A percentile compares a stretch with the other conserved stretches of the same genome.
Conservation (phyloP, 2,797 vertebrate genomes). For the Morus bassanus region DNA sequence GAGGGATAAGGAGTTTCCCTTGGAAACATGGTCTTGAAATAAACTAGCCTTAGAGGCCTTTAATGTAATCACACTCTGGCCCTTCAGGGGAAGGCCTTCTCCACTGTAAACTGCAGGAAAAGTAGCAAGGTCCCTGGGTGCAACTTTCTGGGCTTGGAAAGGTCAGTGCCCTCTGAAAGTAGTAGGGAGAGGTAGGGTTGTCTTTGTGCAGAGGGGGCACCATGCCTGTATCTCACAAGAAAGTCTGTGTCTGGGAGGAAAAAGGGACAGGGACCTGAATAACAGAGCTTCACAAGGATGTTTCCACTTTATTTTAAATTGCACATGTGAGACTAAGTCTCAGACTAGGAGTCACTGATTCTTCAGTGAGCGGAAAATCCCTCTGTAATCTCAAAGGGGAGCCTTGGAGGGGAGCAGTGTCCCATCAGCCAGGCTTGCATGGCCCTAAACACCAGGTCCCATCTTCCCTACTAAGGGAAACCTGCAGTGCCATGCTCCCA, state of each 20-base stretch:
- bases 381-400: constrained; percentile 6
- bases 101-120: background rate
- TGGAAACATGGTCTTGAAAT: background rate
- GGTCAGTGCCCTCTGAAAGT: background rate
- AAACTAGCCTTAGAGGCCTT: background rate
- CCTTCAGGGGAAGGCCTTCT: background rate
- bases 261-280: background rate
- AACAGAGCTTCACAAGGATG: background rate
- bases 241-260: background rate
- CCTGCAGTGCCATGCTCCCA: accelerated
- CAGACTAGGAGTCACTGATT: background rate
- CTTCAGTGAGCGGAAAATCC: background rate
- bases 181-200: background rate
- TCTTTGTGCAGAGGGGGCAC: background rate
- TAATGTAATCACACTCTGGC: background rate
- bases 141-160: background rate
- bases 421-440: background rate
- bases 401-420: background rate
- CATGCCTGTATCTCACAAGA: background rate
- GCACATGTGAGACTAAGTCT: background rate
- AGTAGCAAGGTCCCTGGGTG: background rate
- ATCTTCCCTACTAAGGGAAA: background rate
- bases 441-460: background rate
- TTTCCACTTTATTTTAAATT: constrained; percentile 38
- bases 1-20: background rate